Base-by-base conservation (phyloP, 2,888 invertebrate genomes). In the Diachrysia chrysitis region DNA sequence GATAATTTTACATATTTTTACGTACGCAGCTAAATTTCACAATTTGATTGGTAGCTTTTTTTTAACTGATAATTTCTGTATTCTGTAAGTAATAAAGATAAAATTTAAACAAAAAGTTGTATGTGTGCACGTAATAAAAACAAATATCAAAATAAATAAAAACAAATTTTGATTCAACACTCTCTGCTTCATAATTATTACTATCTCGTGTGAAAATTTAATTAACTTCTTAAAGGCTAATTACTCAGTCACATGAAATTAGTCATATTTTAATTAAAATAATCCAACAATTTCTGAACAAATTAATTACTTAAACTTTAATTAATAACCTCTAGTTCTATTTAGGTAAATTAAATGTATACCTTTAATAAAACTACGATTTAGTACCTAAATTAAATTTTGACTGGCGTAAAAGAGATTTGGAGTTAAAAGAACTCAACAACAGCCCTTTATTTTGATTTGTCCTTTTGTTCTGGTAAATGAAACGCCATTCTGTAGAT, bases 361-460 rank as follows among this genome's bases (percentile, higher is more conserved):
- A 69, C 68, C 69, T 75, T 77, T 71, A 69, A 77, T 72, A 57
- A 25, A 63, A 64, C 62, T 57, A 72, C 58, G 63, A 71, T 64
- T 74, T 83, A 75, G 69, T 85, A 87, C 87, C 84, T 82, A 76
- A 85, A 86, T 84, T 82, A 86, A 86, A 89, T 88, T 84, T 82
- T 79, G 78, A 81, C 66, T 72, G 82, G 83, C 79, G 78, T 81
- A 74, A 85, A 86, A 86, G 82, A 85, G 84, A 85, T 84, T 82
- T 75, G 66, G 72, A 85, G 83, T 87, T 83, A 84, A 90, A 90
- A 90, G 86, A 88, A 90, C 77, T 89, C 82, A 70, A 78, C 83
- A 84, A 83, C 83, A 86, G 83, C 85, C 86, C 85, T 88, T 89
- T 86, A 86, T 89, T 92, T 91, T 90, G 91, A 90, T 90, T 91